Evolutionary conservation across 2,888 invertebrate genomes (phyloP), one percentile per base, ranked within the genome.

Genomic region (Coecobrya sp.): DNA sequence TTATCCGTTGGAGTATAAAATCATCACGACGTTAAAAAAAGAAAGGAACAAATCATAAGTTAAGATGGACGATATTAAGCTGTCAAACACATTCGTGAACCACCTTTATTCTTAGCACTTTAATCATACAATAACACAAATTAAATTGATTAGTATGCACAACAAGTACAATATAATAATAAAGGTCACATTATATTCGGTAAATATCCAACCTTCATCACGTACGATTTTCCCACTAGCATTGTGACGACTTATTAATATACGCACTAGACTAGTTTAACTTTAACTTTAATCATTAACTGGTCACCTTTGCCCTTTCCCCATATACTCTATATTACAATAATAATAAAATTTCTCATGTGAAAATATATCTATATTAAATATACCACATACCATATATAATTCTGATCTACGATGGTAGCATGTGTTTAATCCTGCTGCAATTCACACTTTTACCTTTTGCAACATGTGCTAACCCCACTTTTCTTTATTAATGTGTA

Each of bases 1-100:
- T 59, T 19, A 19, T 19, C 59, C 22, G 19, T 1, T 19, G 59
- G 59, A 19, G 1, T 19, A 19, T 19, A 59, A n/a, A n/a, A 22
- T 19, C 13, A 30, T 62, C 62, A 25, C 5, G 30, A n/a, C 42
- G 70, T 19, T 10, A 42, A 19, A n/a, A 36, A 70, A 36, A 70
- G 70, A 62, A 70, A 42, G n/a, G 70, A 36, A 19, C 19, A 8
- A 70, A 70, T 30, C 30, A 70, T n/a, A 68, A 70, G 19, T 7
- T 0, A 36, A 42, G 11, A 65, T 27, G 13, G 27, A 27, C 13
- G 8, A 30, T 30, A 30, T 65, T 27, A 65, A 70, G 70, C 70
- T 42, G 36, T 70, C 55, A 55, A 70, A 70, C n/a, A 42, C 70
- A 42, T 19, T 8, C 42, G 70, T 42, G 70, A 36, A 19, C 30